Conservation (phyloP, 2,888 invertebrate genomes). For the Brenthis daphne region DNA sequence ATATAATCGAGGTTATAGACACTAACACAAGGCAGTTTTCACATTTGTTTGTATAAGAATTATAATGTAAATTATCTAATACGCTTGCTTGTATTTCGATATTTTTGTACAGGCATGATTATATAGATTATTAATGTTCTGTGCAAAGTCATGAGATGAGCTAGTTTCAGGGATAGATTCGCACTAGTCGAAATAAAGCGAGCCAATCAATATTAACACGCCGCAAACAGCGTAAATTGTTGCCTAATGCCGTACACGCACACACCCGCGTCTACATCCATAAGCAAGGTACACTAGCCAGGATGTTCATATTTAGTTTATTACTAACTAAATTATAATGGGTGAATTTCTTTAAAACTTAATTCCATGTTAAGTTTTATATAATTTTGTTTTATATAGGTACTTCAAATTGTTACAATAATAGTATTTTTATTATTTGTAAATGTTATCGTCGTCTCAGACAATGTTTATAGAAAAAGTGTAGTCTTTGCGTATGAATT, state of each 20-base stretch:
- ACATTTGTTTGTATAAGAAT: not conserved
- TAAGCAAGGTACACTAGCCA: slow-evolving; percentile 59
- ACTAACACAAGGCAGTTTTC: no score
- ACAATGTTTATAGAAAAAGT: not conserved
- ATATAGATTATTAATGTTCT: not conserved
- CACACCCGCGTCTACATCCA: slow-evolving; percentile 55
- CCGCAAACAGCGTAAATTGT: slow-evolving; percentile 83
- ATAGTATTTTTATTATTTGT: not conserved
- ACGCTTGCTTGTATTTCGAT: not conserved
- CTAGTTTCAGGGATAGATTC: slow-evolving; percentile 74
- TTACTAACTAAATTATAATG: not conserved
- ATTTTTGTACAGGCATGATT: not conserved
- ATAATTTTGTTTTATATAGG: not conserved
- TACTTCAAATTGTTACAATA: not conserved
- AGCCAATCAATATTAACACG: slow-evolving; percentile 83
- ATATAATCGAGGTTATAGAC: no score
- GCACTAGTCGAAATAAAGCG: slow-evolving; percentile 81
- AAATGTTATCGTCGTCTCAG: not conserved
- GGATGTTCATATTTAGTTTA: slow-evolving; percentile 53
- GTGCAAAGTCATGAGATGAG: slow-evolving; percentile 46
- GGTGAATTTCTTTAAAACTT: not conserved
- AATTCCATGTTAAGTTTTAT: not conserved
- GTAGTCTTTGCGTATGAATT: not conserved
- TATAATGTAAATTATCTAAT: not conserved
- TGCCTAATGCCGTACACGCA: slow-evolving; percentile 79